Conservation (phyloP, 2,113 vertebrate genomes). For the Gobius niger region DNA sequence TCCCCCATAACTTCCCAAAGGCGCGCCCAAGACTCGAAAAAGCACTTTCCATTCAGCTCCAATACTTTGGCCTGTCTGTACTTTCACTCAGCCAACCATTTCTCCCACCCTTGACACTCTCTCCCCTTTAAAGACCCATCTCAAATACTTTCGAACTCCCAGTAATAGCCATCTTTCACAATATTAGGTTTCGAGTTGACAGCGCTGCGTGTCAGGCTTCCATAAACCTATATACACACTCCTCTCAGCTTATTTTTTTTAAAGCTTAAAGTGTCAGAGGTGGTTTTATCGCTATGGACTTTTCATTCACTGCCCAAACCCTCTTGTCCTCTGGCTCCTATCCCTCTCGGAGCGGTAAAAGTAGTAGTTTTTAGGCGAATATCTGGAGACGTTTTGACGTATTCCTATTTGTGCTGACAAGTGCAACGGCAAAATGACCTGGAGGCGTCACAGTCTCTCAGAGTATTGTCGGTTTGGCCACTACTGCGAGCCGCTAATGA, state of each 20-base stretch:
- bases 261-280: conserved; percentile 35
- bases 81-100: background rate
- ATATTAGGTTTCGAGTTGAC: background rate
- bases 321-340: background rate
- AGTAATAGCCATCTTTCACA: background rate
- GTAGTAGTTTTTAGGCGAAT: background rate
- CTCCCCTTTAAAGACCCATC: background rate
- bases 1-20: conserved; percentile 20
- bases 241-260: conserved; percentile 24
- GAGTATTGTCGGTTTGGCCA: background rate
- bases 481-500: background rate
- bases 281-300: conserved; percentile 10
- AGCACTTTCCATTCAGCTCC: background rate
- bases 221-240: background rate
- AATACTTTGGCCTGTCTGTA: conserved; percentile 21
- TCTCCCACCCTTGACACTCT: background rate
- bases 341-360: background rate
- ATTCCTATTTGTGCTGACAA: background rate
- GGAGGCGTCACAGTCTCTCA: background rate
- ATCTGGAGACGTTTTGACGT: background rate
- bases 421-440: background rate
- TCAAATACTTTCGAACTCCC: background rate
- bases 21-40: conserved; percentile 23
- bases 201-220: background rate
- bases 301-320: conserved; percentile 19